phyloP scores from a whole-genome alignment of 2,113 vertebrate species.

The Hymenochirus boettgeri region DNA sequence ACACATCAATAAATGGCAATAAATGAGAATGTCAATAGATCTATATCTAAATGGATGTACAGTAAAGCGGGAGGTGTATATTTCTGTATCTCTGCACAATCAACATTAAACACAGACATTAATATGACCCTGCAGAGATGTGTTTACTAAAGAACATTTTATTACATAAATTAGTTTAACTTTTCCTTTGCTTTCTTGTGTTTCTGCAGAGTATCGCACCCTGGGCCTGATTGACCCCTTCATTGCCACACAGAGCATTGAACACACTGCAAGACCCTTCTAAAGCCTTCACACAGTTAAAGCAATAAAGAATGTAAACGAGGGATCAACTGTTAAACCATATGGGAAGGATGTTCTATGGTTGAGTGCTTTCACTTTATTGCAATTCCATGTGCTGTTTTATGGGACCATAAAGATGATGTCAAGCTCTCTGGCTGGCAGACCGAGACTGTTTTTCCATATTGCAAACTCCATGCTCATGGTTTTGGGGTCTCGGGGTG shows the following conservation, averaged over 20 bases:
- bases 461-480: background rate
- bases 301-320: background rate
- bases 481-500: background rate
- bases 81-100: no score
- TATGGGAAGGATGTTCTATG: constrained; percentile 29
- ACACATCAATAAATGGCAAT: no score
- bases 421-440: background rate
- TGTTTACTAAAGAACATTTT: no score
- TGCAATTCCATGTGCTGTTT: constrained; percentile 15
- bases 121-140: no score
- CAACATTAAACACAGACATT: no score
- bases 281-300: background rate
- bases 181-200: background rate
- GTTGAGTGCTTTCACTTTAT: constrained; percentile 27
- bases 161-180: no score
- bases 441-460: background rate
- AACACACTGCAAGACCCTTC: background rate
- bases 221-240: background rate
- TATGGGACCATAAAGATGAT: background rate
- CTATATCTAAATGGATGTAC: no score
- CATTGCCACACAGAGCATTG: background rate
- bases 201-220: background rate
- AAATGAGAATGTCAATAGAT: no score
- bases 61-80: no score
- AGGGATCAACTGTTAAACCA: constrained; percentile 7